Percentiles rank a stretch among this genome's conserved stretches.
Conservation (phyloP, 2,797 vertebrate species). For the Etheostoma perlongum region DNA sequence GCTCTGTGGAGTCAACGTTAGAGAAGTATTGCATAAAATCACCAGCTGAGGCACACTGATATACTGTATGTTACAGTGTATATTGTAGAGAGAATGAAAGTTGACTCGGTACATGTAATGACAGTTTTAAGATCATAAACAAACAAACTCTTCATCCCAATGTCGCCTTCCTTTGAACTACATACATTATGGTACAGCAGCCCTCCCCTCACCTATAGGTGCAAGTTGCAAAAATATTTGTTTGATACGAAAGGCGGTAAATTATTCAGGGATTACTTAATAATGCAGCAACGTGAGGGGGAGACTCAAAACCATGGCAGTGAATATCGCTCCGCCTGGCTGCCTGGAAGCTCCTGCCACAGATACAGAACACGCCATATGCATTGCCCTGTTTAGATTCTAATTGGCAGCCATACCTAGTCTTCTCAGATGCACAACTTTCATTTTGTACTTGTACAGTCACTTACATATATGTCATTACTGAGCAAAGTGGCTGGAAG, state of each 20-base stretch:
- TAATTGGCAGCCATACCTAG: conserved; percentile 49
- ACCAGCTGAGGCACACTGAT: neutral
- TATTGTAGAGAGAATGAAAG: neutral
- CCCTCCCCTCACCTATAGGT: conserved; percentile 71
- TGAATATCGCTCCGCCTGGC: conserved; percentile 73
- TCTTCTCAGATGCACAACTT: conserved; percentile 31
- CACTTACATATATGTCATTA: conserved; percentile 52
- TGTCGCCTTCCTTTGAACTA: neutral
- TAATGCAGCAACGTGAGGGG: conserved; percentile 89
- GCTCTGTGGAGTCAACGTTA: conserved; percentile 3
- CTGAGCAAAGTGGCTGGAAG: conserved; percentile 43
- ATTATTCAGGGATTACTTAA: conserved; percentile 92
- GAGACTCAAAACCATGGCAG: conserved; percentile 81
- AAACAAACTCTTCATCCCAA: neutral
- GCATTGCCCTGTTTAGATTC: conserved; percentile 54
- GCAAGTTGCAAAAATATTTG: conserved; percentile 86
- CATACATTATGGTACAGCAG: conserved; percentile 8
- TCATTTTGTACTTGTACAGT: conserved; percentile 34
- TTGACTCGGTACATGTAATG: conserved; percentile 16
- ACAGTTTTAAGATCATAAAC: neutral
- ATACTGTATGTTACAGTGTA: neutral
- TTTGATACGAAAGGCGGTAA: conserved; percentile 86
- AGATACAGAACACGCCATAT: conserved; percentile 49
- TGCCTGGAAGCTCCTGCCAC: conserved; percentile 67
- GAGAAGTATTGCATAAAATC: neutral